A percentile compares a stretch with the other conserved stretches of the same genome.
phyloP scores from a whole-genome alignment of 1,140 invertebrate species.

The Dinothrombium tinctorium region DNA sequence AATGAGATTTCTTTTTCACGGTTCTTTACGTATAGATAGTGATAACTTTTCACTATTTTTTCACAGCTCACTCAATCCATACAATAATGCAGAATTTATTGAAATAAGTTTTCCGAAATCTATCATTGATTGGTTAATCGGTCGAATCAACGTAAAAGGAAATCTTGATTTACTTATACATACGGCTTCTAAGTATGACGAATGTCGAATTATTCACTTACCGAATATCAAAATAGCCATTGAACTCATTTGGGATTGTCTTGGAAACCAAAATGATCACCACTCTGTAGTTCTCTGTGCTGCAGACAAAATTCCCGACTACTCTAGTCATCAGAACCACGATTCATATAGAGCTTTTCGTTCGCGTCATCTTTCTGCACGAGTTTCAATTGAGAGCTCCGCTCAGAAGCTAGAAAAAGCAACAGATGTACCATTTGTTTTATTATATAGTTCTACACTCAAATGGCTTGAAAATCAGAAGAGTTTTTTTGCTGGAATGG shows the following conservation, averaged over 20 bases:
- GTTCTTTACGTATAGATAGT: constrained; percentile 60
- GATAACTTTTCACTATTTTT: constrained; percentile 61
- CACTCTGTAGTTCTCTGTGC: constrained; percentile 88
- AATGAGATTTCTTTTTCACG: constrained; percentile 71
- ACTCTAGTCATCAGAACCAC: constrained; percentile 75
- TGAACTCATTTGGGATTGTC: constrained; percentile 68
- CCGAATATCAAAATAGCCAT: constrained; percentile 52
- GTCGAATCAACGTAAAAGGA: constrained; percentile 58
- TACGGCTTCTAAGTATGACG: constrained; percentile 95
- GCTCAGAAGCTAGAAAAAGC: constrained; percentile 9
- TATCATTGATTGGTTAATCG: constrained; percentile 85
- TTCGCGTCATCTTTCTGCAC: constrained; percentile 73
- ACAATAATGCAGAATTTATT: constrained; percentile 97
- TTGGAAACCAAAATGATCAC: constrained; percentile 83
- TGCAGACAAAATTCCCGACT: constrained; percentile 85
- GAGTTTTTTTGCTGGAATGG: constrained; percentile 77
- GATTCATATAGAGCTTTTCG: constrained; percentile 55
- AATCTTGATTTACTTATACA: constrained; percentile 66
- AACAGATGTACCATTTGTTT: constrained; percentile 35
- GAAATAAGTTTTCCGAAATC: constrained; percentile 80
- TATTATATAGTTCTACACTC: constrained; percentile 73
- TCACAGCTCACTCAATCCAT: constrained; percentile 86
- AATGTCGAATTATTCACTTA: constrained; percentile 68
- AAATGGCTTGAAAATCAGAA: constrained; percentile 84
- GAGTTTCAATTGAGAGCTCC: constrained; percentile 67